Base-by-base conservation (phyloP, 2,113 vertebrate species). In the Zosterops lateralis region DNA sequence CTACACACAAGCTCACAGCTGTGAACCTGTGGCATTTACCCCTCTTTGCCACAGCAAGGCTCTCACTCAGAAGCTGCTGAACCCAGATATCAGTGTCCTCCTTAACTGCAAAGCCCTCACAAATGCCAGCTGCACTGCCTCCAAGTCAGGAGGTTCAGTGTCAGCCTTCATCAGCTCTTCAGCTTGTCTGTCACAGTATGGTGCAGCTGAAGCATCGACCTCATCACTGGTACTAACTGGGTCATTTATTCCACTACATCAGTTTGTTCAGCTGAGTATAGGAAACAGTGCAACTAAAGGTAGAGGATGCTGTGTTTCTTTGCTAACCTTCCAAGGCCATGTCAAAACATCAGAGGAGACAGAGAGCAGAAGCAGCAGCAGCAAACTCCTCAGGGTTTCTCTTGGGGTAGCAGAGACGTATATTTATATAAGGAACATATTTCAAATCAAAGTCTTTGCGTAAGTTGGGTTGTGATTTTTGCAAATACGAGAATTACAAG, bases 221-320 rank as follows among this genome's bases (percentile, higher is more conserved):
- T 94, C 81, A 29, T 57, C 54, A 14, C 70, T 72, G 62, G 62
- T 54, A 47, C 65, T 91, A 91, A 82, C 87, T 68, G 61, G 36
- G 66, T 94, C 74, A 92, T 87, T 91, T 94, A 70, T 93, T 93
- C 79, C 88, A 91, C 85, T 80, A 34, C 38, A 70, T 58, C 54
- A 38, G 24, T 91, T 94, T 95, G 32, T 66, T 88, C 88, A 91
- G 62, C 54, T 85, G 82, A 58, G 25, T 53, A 38, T 7, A 61
- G 47, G 32, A 68, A 14, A 62, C 10, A 45, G 38, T 18, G 38
- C 45, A 29, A 29, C 18, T 32, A 16, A 82, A 85, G 56, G 47
- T 3, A 80, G 54, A 54, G 34, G 28, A 65, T 67, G 26, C 57
- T 81, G 25, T 51, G 19, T 70, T 84, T 89, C 61, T 76, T 71